phyloP scores from a whole-genome alignment of 2,888 invertebrate species.

The Pollenia labialis region DNA sequence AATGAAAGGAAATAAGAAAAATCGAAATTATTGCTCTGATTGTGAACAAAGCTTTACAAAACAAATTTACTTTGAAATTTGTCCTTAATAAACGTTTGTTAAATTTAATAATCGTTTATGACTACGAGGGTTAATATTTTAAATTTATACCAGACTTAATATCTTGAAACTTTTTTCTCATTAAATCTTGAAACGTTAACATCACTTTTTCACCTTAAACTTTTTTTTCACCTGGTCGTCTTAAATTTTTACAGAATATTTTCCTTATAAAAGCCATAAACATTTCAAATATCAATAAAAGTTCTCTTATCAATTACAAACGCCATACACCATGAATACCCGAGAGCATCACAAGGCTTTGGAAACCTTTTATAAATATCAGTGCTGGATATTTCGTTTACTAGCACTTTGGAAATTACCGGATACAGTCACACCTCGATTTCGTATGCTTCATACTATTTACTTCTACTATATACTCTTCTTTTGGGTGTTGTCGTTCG shows the following conservation, averaged over 20 bases:
- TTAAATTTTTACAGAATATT: neutral
- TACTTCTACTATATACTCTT: slow-evolving; percentile 69
- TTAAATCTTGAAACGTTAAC: no score
- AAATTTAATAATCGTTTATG: no score
- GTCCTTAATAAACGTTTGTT: no score
- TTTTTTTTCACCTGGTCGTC: neutral
- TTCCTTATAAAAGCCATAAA: slow-evolving; percentile 34
- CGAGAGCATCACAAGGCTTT: slow-evolving; percentile 88
- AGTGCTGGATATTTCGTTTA: slow-evolving; percentile 60
- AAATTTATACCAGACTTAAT: no score
- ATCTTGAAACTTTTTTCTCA: no score
- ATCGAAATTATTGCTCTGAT: no score
- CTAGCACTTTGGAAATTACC: slow-evolving; percentile 63
- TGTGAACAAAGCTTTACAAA: no score
- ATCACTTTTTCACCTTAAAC: no score
- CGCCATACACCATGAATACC: slow-evolving; percentile 89
- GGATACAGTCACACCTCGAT: slow-evolving; percentile 27
- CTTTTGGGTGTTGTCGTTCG: slow-evolving; percentile 76
- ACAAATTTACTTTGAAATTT: no score
- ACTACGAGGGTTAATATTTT: no score
- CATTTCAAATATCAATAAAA: neutral
- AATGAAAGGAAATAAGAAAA: no score
- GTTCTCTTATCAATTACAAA: neutral
- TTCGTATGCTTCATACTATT: slow-evolving; percentile 41
- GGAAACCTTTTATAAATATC: slow-evolving; percentile 64